These are phyloP conservation scores for Folsomia manolachei DNA, from an alignment of 2,888 invertebrate genomes.

Conservation along the genomic window DNA sequence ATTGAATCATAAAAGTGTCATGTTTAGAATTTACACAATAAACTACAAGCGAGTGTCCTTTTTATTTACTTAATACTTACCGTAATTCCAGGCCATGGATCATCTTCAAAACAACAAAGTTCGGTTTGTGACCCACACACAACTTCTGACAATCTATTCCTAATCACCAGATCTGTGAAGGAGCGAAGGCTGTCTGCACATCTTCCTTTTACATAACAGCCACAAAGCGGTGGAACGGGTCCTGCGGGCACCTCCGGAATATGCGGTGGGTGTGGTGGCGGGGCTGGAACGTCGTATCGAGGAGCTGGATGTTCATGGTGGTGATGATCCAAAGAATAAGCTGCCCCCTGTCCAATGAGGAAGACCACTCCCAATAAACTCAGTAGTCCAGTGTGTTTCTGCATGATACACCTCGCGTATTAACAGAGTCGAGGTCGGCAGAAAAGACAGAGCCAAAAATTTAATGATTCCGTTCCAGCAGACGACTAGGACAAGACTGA, in stretches of 20 bases:
- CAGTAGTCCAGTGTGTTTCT: background rate
- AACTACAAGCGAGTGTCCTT: no score
- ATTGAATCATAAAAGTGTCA: no score
- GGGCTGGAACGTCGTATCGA: constrained; percentile 10
- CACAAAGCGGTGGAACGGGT: constrained; percentile 39
- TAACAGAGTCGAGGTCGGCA: background rate
- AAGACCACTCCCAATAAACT: background rate
- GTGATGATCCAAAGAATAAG: background rate
- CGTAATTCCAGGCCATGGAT: constrained; percentile 41
- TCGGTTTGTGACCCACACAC: constrained; percentile 32
- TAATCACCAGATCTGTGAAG: constrained; percentile 18
- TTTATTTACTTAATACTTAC: no score
- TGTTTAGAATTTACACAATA: constrained; percentile 10
- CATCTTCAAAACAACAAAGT: constrained; percentile 37
- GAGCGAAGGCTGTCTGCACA: constrained; percentile 24
- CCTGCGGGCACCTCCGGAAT: background rate
- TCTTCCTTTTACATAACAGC: constrained; percentile 27
- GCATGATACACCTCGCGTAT: background rate
- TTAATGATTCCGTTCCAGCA: background rate
- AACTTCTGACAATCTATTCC: constrained; percentile 21
- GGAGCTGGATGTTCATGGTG: background rate
- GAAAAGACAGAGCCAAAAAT: background rate
- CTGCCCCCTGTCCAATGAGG: background rate
- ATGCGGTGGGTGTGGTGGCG: constrained; percentile 10
- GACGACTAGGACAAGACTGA: background rate